These are phyloP conservation scores for Cinclus mexicanus DNA, from an alignment of 2,113 vertebrate genomes.

Conservation along the genomic window DNA sequence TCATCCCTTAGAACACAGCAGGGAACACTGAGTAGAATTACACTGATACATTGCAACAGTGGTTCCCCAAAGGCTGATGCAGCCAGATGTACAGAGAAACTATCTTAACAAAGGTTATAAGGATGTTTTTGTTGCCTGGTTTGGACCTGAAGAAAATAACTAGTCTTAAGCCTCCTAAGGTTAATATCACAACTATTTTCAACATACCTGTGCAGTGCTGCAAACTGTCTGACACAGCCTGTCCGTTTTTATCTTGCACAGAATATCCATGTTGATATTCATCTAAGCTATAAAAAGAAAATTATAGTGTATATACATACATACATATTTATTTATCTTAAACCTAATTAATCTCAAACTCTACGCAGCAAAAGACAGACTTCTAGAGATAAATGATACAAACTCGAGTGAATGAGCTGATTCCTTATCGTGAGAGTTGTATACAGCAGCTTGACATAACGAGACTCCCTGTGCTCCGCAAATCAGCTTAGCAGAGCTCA, in stretches of 20 bases:
- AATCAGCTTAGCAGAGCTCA: background rate
- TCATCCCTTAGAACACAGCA: background rate
- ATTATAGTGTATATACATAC: background rate
- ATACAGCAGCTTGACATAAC: background rate
- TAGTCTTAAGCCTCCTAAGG: background rate
- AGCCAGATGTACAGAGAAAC: background rate
- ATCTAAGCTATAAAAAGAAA: conserved; percentile 45
- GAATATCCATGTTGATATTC: background rate
- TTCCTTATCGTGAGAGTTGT: background rate
- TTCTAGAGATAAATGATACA: background rate
- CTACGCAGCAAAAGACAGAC: background rate
- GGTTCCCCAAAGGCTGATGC: background rate
- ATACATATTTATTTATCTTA: background rate
- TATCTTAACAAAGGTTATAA: background rate
- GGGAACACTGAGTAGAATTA: background rate
- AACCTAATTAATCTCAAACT: background rate
- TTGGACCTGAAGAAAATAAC: background rate
- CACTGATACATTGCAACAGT: background rate
- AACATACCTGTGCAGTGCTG: conserved; percentile 11
- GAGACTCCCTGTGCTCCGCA: background rate
- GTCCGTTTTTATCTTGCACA: background rate
- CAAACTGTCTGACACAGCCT: background rate
- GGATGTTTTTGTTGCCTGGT: background rate
- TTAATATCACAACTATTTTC: background rate
- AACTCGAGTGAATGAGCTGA: background rate